phyloP scores from a whole-genome alignment of 1,140 invertebrate genomes.

The Melanaphis sacchari region DNA sequence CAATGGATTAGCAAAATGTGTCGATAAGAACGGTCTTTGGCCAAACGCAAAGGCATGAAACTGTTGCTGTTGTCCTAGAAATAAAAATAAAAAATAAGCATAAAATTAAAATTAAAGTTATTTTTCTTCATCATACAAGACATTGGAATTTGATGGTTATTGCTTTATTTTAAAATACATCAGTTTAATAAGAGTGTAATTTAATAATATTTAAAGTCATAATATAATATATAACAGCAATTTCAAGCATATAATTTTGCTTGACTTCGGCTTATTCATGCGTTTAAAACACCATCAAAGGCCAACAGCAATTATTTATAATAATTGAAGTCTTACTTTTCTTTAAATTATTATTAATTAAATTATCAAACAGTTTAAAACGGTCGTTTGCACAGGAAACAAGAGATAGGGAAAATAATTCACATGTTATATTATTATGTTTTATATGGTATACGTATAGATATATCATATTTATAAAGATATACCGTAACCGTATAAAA shows the following conservation, averaged over 20 bases:
- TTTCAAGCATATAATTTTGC: neutral
- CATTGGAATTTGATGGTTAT: neutral
- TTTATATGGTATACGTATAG: too few relatives aligned
- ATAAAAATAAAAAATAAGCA: neutral
- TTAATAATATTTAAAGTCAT: neutral
- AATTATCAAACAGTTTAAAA: neutral
- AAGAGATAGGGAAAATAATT: neutral
- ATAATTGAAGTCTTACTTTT: neutral
- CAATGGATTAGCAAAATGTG: slow-evolving; percentile 68
- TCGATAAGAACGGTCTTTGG: slow-evolving; percentile 85
- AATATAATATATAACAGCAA: neutral
- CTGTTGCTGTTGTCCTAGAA: slow-evolving; percentile 88
- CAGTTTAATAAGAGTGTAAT: neutral
- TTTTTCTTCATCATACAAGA: neutral
- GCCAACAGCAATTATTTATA: neutral
- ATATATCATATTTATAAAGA: neutral
- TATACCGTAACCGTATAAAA: neutral
- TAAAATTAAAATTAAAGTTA: neutral
- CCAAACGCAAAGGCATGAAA: slow-evolving; percentile 87
- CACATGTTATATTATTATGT: too few relatives aligned
- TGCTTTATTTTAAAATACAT: neutral
- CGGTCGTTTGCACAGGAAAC: neutral
- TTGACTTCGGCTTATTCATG: neutral
- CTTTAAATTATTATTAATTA: slow-evolving; percentile 8
- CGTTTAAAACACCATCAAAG: slow-evolving; percentile 33